Evolutionary conservation across 2,888 invertebrate genomes (phyloP).

Genomic region (Laspeyria flexula): DNA sequence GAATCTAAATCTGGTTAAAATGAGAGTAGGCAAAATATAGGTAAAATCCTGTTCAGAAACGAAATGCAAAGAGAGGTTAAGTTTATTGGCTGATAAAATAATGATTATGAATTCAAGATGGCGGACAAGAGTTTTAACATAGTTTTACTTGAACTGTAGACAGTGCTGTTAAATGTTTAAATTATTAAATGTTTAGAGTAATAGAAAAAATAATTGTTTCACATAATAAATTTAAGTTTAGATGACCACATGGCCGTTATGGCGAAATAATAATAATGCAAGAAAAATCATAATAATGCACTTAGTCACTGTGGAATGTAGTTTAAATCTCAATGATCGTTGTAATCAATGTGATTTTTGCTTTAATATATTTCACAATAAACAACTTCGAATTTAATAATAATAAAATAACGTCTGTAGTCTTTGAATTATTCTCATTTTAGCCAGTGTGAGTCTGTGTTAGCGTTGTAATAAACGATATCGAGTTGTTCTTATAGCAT

Average conservation of each 20-base stretch:
- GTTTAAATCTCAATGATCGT: conserved; percentile 44
- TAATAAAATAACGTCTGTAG: conserved; percentile 39
- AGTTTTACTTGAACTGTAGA: conserved; percentile 27
- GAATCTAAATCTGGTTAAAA: conserved; percentile 58
- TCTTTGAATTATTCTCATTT: conserved; percentile 64
- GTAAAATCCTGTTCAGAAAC: conserved; percentile 29
- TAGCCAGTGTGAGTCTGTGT: conserved; percentile 70
- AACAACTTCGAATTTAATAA: conserved; percentile 30
- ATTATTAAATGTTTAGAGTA: conserved; percentile 35
- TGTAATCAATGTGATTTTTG: conserved; percentile 46
- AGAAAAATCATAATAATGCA: conserved; percentile 31
- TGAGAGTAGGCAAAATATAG: conserved; percentile 53
- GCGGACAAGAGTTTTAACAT: conserved; percentile 7
- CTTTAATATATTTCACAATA: conserved; percentile 30
- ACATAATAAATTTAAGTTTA: conserved; percentile 40
- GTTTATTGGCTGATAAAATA: conserved; percentile 31
- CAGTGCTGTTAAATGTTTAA: conserved; percentile 34
- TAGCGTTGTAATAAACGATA: conserved; percentile 61
- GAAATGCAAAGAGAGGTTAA: conserved; percentile 23
- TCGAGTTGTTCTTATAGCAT: conserved; percentile 64
- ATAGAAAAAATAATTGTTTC: conserved; percentile 29
- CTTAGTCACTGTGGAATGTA: conserved; percentile 26
- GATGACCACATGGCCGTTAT: conserved; percentile 14
- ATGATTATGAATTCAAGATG: conserved; percentile 19
- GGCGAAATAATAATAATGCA: conserved; percentile 13